phyloP scores from a whole-genome alignment of 2,888 invertebrate species.

The Malthinus flaveolus region DNA sequence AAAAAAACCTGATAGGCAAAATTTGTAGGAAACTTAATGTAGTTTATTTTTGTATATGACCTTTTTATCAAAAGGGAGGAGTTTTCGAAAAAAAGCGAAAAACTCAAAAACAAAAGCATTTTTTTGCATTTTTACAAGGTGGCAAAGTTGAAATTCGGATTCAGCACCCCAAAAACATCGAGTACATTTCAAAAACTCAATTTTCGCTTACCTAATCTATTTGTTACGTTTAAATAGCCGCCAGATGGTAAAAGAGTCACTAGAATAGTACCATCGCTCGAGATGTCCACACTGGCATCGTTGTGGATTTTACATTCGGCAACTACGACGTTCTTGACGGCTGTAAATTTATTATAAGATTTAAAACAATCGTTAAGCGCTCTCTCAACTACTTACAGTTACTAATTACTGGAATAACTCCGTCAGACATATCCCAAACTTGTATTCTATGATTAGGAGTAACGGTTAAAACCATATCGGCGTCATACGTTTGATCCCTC shows the following conservation, averaged over 20 bases:
- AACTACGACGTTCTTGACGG: slow-evolving; percentile 75
- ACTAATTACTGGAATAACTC: slow-evolving; percentile 72
- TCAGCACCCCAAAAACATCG: too few species aligned
- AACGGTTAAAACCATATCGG: slow-evolving; percentile 58
- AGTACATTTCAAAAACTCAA: not conserved
- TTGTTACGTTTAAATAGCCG: slow-evolving; percentile 68
- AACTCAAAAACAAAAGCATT: not conserved
- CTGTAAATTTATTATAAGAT: slow-evolving; percentile 50
- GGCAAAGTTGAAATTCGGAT: too few species aligned
- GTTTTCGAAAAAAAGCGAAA: slow-evolving; percentile 1
- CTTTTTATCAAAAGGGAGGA: too few species aligned
- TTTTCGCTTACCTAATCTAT: slow-evolving; percentile 67
- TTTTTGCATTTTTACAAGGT: too few species aligned
- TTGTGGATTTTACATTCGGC: slow-evolving; percentile 83
- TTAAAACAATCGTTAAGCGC: slow-evolving; percentile 3
- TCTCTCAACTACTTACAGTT: slow-evolving; percentile 61
- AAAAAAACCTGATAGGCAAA: too few species aligned
- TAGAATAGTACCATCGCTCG: slow-evolving; percentile 75
- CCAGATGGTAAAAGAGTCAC: slow-evolving; percentile 76
- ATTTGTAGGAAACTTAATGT: too few species aligned
- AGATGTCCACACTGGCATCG: slow-evolving; percentile 84
- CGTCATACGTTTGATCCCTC: slow-evolving; percentile 50
- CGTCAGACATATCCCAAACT: slow-evolving; percentile 79
- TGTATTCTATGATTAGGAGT: slow-evolving; percentile 79
- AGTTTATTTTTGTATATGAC: too few species aligned